phyloP scores from a whole-genome alignment of 2,113 vertebrate species.

The Theropithecus gelada region DNA sequence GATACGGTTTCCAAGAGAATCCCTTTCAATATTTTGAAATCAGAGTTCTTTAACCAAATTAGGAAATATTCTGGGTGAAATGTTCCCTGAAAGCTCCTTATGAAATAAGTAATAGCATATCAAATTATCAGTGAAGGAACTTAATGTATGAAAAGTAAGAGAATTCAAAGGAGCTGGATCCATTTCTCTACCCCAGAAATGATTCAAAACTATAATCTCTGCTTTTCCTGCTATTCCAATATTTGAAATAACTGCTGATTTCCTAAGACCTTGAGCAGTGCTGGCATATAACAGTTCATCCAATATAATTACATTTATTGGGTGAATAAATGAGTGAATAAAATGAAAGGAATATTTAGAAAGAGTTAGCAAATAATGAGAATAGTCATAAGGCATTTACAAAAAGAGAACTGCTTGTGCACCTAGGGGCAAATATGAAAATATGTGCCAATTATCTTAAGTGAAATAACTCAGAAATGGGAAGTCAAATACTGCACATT shows the following conservation, averaged over 20 bases:
- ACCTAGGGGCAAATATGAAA: not conserved
- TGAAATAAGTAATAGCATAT: not conserved
- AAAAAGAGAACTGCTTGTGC: not conserved
- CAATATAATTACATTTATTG: not conserved
- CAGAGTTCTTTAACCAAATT: conserved; percentile 68
- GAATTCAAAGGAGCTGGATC: not conserved
- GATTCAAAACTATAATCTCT: not conserved
- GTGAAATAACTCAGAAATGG: not conserved
- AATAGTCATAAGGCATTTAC: not conserved
- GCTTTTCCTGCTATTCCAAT: not conserved
- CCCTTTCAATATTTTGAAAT: conserved; percentile 54
- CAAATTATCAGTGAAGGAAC: conserved; percentile 18
- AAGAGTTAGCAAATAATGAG: not conserved
- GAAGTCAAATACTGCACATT: not conserved
- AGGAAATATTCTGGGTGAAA: conserved; percentile 59
- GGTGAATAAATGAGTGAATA: conserved; percentile 6
- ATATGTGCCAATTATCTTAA: not conserved
- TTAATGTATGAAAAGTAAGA: not conserved
- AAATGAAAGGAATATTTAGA: not conserved
- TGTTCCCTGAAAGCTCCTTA: not conserved
- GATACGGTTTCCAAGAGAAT: conserved; percentile 47
- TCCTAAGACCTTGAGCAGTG: not conserved
- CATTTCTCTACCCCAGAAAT: not conserved
- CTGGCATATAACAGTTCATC: not conserved
- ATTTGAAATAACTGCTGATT: not conserved